Evolutionary conservation across 2,113 vertebrate species (phyloP).

Genomic region (Lophochroa leadbeateri): DNA sequence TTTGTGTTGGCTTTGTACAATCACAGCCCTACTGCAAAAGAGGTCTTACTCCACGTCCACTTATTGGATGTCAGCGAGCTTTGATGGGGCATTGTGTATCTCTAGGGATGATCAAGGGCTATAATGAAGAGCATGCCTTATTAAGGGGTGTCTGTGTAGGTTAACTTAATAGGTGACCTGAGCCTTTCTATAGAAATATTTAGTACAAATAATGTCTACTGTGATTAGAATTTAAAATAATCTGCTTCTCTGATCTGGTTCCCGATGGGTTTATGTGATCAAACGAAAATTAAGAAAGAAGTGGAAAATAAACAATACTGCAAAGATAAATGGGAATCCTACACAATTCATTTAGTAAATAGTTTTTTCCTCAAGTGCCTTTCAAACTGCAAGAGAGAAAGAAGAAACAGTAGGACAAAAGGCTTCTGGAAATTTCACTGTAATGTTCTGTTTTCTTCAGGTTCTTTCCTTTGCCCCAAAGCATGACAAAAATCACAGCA

Average conservation of each 20-base stretch:
- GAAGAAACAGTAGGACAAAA: background rate
- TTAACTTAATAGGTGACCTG: constrained; percentile 22
- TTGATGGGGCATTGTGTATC: background rate
- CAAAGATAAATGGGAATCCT: background rate
- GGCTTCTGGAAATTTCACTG: background rate
- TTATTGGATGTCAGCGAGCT: background rate
- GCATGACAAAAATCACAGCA: background rate
- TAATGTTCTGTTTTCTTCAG: background rate
- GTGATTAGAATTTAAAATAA: background rate
- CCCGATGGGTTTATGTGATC: background rate
- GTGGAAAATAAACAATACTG: background rate
- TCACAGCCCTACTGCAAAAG: background rate
- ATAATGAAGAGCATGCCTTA: constrained; percentile 10
- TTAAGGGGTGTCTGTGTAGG: background rate
- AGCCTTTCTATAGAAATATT: background rate
- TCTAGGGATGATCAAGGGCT: constrained; percentile 10
- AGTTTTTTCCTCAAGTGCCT: background rate
- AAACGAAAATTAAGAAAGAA: background rate
- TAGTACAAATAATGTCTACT: background rate
- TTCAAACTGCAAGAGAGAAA: background rate
- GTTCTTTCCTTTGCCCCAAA: constrained; percentile 6
- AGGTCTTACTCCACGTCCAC: background rate
- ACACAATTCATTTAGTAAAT: background rate
- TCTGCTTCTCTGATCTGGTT: background rate
- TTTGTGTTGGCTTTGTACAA: background rate